A percentile compares a stretch with the other conserved stretches of the same genome.
Evolutionary conservation across 2,888 invertebrate species (phyloP).

Genomic region (Melanostoma scalare): DNA sequence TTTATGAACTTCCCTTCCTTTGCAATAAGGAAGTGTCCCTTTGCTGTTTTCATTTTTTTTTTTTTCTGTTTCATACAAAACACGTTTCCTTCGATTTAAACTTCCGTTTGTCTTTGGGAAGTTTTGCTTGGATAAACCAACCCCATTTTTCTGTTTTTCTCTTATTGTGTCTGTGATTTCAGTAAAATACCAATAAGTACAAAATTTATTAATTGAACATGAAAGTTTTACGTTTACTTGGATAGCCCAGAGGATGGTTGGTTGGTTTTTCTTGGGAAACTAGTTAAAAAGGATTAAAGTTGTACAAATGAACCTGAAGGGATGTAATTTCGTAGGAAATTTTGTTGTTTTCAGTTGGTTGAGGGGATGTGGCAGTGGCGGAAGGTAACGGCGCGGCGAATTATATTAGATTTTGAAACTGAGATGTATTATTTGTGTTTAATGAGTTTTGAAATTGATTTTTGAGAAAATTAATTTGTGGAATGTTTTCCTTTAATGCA

Average conservation of each 20-base stretch:
- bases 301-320: not conserved
- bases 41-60: not conserved
- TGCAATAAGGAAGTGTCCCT: not conserved
- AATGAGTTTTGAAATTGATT: constrained; percentile 54
- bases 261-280: not conserved
- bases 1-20: constrained; percentile 6
- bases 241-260: constrained; percentile 23
- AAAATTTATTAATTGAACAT: constrained; percentile 62
- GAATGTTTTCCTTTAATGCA: not conserved
- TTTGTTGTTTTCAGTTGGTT: not conserved
- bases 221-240: constrained; percentile 49
- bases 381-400: constrained; percentile 26
- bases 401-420: constrained; percentile 35
- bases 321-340: not conserved
- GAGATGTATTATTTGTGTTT: constrained; percentile 18
- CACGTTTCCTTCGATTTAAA: constrained; percentile 40
- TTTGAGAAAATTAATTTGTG: constrained; percentile 15
- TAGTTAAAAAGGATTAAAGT: constrained; percentile 54
- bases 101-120: constrained; percentile 44
- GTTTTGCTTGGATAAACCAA: constrained; percentile 4
- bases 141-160: not conserved
- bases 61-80: not conserved
- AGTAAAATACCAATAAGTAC: constrained; percentile 33
- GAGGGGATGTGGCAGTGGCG: not conserved
- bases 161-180: constrained; percentile 9